Evolutionary conservation across 2,113 vertebrate species (phyloP).

Genomic region (Callocephalon fimbriatum): DNA sequence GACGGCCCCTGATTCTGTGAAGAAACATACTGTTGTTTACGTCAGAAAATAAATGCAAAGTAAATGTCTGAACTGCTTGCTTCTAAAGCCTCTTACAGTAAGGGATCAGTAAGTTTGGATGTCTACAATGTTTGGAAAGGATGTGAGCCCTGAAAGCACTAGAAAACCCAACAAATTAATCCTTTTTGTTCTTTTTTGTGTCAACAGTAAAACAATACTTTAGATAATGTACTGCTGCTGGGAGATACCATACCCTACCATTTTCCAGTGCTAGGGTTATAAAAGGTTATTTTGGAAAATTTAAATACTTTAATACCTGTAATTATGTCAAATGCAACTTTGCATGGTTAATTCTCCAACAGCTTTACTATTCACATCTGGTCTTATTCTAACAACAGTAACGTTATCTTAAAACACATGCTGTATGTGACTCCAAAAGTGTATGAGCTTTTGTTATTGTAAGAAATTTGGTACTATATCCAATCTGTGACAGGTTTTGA

Average conservation of each 20-base stretch:
- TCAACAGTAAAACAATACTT: neutral
- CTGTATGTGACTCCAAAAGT: neutral
- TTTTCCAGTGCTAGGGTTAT: neutral
- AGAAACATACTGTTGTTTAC: neutral
- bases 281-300: neutral
- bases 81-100: neutral
- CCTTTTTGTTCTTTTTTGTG: neutral
- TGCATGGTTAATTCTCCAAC: neutral
- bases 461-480: neutral
- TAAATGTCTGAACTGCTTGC: neutral
- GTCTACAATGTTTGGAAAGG: neutral
- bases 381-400: neutral
- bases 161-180: neutral
- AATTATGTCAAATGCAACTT: neutral
- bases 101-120: neutral
- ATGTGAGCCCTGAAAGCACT: neutral
- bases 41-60: neutral
- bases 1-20: neutral
- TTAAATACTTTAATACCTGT: neutral
- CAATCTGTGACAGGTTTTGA: neutral
- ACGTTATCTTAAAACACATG: neutral
- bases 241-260: neutral
- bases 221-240: neutral
- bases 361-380: neutral
- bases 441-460: neutral